A percentile compares a stretch with the other conserved stretches of the same genome.
These are phyloP conservation scores for Gorsachius goisagi DNA, from an alignment of 2,113 vertebrate genomes.

Conservation along the genomic window DNA sequence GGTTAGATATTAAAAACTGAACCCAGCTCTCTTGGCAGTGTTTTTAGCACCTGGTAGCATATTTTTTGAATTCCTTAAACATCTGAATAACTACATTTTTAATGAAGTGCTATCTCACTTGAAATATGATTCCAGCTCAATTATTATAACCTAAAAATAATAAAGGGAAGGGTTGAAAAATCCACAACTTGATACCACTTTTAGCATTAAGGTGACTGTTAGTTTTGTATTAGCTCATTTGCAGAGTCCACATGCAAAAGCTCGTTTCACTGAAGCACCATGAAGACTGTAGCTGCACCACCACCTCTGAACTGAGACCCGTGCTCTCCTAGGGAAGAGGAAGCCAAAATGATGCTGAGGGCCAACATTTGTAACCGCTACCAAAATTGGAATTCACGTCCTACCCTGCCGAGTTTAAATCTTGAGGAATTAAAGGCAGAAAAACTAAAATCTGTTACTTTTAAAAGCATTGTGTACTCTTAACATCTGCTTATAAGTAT, in stretches of 20 bases:
- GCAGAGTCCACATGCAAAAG: background rate
- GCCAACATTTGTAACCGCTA: background rate
- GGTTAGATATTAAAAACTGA: slow-evolving; percentile 20
- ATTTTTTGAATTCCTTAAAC: background rate
- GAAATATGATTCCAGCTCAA: background rate
- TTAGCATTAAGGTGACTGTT: background rate
- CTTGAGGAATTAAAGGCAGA: background rate
- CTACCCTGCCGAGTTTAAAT: background rate
- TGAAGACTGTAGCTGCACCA: background rate
- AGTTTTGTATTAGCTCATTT: background rate
- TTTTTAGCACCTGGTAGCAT: background rate
- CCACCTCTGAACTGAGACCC: background rate
- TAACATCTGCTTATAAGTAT: background rate
- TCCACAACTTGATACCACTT: background rate
- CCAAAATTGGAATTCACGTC: background rate
- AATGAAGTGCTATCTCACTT: background rate
- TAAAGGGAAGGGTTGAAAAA: background rate
- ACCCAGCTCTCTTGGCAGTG: background rate
- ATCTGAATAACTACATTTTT: slow-evolving; percentile 12
- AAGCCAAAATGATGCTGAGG: background rate
- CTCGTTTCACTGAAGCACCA: background rate
- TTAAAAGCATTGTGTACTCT: background rate
- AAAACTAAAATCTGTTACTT: background rate
- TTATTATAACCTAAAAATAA: background rate
- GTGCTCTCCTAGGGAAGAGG: background rate